These are phyloP conservation scores for Momotus momota DNA, from an alignment of 2,797 vertebrate genomes.

Conservation along the genomic window DNA sequence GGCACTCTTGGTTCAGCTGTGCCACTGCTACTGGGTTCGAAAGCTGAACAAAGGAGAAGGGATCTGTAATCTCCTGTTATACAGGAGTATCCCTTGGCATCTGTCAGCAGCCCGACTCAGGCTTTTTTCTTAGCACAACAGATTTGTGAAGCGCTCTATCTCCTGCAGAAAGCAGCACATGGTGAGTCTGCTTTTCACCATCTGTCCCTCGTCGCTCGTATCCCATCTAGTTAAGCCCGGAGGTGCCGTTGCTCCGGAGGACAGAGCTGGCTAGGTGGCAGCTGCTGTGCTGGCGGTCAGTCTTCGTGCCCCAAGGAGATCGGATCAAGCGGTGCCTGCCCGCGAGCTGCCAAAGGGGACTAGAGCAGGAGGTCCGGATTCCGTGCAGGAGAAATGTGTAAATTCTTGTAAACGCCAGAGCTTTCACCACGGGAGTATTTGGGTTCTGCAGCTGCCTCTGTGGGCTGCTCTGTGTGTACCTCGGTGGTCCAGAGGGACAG, in stretches of 20 bases:
- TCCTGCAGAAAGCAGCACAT: not conserved
- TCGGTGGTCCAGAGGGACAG: not conserved
- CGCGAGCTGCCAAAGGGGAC: not conserved
- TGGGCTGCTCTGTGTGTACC: not conserved
- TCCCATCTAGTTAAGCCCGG: not conserved
- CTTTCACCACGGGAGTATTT: accelerated
- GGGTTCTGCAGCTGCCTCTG: not conserved
- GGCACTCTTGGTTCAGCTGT: not conserved
- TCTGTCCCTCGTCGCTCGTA: not conserved
- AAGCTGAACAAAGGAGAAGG: not conserved
- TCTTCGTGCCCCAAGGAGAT: conserved; percentile 1
- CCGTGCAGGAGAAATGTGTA: not conserved
- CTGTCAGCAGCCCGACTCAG: not conserved
- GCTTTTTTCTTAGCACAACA: not conserved
- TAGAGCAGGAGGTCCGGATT: accelerated
- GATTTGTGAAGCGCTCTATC: not conserved
- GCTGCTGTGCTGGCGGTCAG: not conserved
- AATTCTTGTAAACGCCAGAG: not conserved
- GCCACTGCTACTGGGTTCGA: not conserved
- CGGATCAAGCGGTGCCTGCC: not conserved
- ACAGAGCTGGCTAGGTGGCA: not conserved
- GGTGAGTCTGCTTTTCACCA: not conserved
- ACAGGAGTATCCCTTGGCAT: not conserved
- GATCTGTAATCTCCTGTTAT: not conserved
- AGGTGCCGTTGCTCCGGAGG: not conserved